Base-by-base conservation (phyloP, 2,888 invertebrate species). In the Polydrusus tereticollis region DNA sequence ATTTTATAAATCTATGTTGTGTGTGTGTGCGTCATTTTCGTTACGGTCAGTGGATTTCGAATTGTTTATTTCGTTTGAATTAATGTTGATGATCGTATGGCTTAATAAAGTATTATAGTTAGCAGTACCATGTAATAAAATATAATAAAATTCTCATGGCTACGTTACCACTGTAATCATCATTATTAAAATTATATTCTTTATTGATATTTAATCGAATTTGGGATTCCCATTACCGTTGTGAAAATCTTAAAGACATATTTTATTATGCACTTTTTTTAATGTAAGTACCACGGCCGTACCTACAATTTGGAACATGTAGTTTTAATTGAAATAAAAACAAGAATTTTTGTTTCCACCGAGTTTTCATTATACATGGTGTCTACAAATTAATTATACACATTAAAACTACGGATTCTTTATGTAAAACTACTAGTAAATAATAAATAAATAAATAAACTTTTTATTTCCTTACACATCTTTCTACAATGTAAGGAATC, bases 51-150 rank as follows among this genome's bases (percentile, higher is more conserved):
- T 43, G 45, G 66, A 57, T 29, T 66, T 57, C 41, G 47, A 55
- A 57, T 66, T 66, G 66, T 57, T 65, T 55, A 65, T 65, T 65
- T 65, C 65, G 21, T 43, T 66, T 21, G 21, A 66, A 66, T 57
- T 57, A 43, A 57, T 57, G 66, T 41, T 66, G 38, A 64, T 64
- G 63, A 64, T 64, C 50, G 52, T 64, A 52, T 52, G 47, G 52
- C 38, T 33, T 64, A 45, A 64, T 64, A 64, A 64, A 52, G 52
- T 64, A 52, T 64, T 52, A 64, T 52, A 38, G 20, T 52, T 64
- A 38, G 23, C 23, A 36, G 50, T 36, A 36, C 43, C 52, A 50
- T 21, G 18, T 47, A 36, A 64, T 64, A 14, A 64, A 47, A 64
- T 52, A 52, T 36, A 47, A 64, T 62, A 62, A 33, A 64, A 64